phyloP scores from a whole-genome alignment of 2,797 vertebrate species.

The Halcyon smyrnensis region DNA sequence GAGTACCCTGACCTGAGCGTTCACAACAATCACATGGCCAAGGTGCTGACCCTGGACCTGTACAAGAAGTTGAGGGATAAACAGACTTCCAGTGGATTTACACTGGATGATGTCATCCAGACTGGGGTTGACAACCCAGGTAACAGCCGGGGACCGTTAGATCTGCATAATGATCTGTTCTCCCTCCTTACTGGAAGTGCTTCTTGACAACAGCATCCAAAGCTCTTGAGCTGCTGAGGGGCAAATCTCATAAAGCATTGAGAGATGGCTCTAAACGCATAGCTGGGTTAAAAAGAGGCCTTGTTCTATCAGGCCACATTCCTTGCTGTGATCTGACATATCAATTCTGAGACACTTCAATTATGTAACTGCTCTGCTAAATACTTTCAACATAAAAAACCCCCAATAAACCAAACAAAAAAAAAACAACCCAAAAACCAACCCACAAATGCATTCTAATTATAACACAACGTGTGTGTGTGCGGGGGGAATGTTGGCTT shows the following conservation, averaged over 20 bases:
- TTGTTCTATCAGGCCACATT: not conserved
- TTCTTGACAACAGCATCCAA: slow-evolving; percentile 35
- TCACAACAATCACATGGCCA: slow-evolving; percentile 98
- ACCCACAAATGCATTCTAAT: slow-evolving; percentile 2
- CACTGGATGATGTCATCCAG: slow-evolving; percentile 93
- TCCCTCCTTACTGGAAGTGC: slow-evolving; percentile 74
- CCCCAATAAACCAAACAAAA: not conserved
- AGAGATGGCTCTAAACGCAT: not conserved
- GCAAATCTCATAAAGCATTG: not conserved
- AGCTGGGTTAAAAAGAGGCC: slow-evolving; percentile 2
- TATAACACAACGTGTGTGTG: not conserved
- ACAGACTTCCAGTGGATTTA: slow-evolving; percentile 91
- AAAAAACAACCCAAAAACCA: not conserved
- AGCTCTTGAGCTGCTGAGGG: not conserved
- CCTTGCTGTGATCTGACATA: not conserved
- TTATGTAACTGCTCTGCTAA: slow-evolving; percentile 72
- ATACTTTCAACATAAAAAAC: slow-evolving; percentile 25
- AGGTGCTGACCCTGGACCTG: slow-evolving; percentile 87
- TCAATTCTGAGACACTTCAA: not conserved
- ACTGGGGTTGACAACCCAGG: slow-evolving; percentile 97
- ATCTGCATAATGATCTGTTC: slow-evolving; percentile 65
- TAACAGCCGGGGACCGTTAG: slow-evolving; percentile 70
- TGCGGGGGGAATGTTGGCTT: fast-evolving
- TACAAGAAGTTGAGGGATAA: slow-evolving; percentile 88
- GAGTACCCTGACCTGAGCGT: slow-evolving; percentile 91